phyloP scores from a whole-genome alignment of 2,888 invertebrate genomes.

The Heliothis peltigera region DNA sequence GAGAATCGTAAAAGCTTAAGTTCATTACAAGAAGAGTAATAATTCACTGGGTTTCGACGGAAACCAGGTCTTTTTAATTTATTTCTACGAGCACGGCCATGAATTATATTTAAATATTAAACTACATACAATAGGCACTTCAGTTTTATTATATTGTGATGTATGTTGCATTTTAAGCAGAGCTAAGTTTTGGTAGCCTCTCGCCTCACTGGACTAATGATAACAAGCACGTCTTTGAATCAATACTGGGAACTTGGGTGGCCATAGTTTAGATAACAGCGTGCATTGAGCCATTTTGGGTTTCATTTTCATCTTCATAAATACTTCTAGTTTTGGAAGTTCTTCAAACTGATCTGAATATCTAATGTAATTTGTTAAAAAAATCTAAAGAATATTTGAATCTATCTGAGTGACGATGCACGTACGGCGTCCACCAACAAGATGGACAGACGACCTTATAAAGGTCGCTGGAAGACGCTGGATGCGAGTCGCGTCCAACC shows the following conservation, averaged over 20 bases:
- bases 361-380: no score
- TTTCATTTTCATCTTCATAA: neutral
- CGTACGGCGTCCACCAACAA: no score
- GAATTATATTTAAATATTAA: slow-evolving; percentile 63
- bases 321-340: neutral
- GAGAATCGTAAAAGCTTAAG: slow-evolving; percentile 48
- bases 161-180: slow-evolving; percentile 57
- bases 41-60: slow-evolving; percentile 54
- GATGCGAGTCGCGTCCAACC: no score
- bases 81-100: slow-evolving; percentile 38
- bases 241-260: slow-evolving; percentile 10
- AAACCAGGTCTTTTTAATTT: slow-evolving; percentile 55
- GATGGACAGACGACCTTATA: no score
- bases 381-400: no score
- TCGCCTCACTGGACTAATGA: slow-evolving; percentile 15
- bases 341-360: neutral
- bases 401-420: no score
- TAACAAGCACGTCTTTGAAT: slow-evolving; percentile 14
- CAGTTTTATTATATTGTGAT: slow-evolving; percentile 57
- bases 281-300: slow-evolving; percentile 1
- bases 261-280: neutral
- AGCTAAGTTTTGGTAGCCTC: slow-evolving; percentile 23
- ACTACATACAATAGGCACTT: slow-evolving; percentile 61
- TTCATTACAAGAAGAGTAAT: slow-evolving; percentile 54
- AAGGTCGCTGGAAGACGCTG: no score